These are phyloP conservation scores for Gallinago nigripennis DNA, from an alignment of 2,797 vertebrate genomes.

Conservation along the genomic window DNA sequence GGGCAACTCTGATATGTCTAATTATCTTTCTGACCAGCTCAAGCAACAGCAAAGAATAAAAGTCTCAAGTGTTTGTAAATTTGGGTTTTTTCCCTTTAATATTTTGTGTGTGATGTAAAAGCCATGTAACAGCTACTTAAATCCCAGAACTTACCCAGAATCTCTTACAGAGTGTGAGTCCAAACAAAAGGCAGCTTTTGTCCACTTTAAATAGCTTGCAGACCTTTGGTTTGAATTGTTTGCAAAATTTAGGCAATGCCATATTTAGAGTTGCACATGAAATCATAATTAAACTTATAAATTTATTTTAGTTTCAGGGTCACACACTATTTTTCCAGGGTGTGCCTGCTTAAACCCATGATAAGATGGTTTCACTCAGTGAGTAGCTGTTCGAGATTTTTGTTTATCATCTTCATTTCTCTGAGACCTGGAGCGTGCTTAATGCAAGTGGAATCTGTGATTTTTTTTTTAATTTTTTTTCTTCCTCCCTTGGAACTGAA, in stretches of 20 bases:
- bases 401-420: conserved; percentile 42
- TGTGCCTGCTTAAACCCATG: conserved; percentile 34
- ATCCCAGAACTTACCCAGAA: neutral
- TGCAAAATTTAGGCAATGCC: neutral
- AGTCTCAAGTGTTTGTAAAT: neutral
- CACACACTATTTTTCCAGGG: conserved; percentile 39
- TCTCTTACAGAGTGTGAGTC: neutral
- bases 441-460: conserved; percentile 25
- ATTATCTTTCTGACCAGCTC: neutral
- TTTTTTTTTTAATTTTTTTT: neutral
- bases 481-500: neutral
- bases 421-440: neutral
- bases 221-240: neutral
- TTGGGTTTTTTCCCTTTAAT: neutral
- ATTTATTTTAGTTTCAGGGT: conserved; percentile 41
- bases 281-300: neutral
- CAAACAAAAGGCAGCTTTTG: neutral
- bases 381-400: conserved; percentile 10
- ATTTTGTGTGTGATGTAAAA: neutral
- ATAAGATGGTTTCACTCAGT: conserved; percentile 25
- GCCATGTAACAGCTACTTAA: neutral
- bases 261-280: conserved; percentile 4
- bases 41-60: neutral
- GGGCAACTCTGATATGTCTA: neutral
- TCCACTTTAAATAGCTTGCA: neutral